These are phyloP conservation scores for Drosophila dunni DNA, from an alignment of 1,140 invertebrate species.

Conservation along the genomic window DNA sequence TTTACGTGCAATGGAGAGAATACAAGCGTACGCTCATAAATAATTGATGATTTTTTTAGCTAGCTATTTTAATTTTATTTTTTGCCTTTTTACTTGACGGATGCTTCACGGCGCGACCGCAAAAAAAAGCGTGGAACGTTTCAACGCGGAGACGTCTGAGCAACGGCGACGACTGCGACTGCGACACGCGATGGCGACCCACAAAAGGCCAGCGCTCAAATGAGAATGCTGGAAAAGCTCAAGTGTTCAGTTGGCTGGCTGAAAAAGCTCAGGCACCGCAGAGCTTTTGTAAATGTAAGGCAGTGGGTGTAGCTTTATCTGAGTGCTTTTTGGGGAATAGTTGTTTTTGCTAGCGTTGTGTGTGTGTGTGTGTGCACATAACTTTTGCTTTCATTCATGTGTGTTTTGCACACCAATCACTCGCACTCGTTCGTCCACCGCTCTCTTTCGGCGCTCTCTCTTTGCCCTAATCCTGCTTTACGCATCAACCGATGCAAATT, in stretches of 20 bases:
- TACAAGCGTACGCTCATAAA: slow-evolving; percentile 45
- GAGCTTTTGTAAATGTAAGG: slow-evolving; percentile 42
- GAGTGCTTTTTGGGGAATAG: not conserved
- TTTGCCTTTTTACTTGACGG: slow-evolving; percentile 7
- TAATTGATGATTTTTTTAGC: slow-evolving; percentile 50
- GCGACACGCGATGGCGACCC: slow-evolving; percentile 53
- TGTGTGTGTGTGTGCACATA: slow-evolving; percentile 11
- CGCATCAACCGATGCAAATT: slow-evolving; percentile 65
- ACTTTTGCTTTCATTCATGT: slow-evolving; percentile 65
- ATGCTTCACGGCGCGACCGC: slow-evolving; percentile 32
- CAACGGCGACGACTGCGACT: slow-evolving; percentile 43
- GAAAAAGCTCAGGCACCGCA: slow-evolving; percentile 39
- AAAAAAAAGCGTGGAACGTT: slow-evolving; percentile 15
- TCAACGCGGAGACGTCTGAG: slow-evolving; percentile 17
- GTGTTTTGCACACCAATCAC: not conserved
- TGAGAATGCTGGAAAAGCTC: slow-evolving; percentile 74
- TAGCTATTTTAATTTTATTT: slow-evolving; percentile 52
- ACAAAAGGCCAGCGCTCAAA: slow-evolving; percentile 57
- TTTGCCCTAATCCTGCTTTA: slow-evolving; percentile 21
- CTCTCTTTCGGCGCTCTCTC: not conserved
- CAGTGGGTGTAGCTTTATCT: slow-evolving; percentile 19
- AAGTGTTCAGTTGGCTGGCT: slow-evolving; percentile 19
- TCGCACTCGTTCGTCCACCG: not conserved
- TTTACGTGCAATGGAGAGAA: slow-evolving; percentile 32
- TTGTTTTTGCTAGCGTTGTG: slow-evolving; percentile 22